Base-by-base conservation (phyloP, 1,140 invertebrate species). In the Megalonaias nervosa region DNA sequence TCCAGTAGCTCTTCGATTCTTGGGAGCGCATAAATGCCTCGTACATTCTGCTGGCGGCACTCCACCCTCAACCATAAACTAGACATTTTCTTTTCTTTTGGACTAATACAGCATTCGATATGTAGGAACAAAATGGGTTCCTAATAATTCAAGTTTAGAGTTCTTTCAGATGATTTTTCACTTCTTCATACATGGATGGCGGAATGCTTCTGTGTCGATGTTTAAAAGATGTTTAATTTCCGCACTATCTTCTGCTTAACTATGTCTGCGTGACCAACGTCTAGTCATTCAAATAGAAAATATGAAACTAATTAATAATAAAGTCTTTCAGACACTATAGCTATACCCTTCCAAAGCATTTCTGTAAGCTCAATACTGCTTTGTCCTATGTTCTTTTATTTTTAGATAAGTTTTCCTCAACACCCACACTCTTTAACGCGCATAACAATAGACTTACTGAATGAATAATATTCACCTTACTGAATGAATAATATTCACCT, bases 381-480 rank as follows among this genome's bases (percentile, higher is more conserved):
- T 48, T 48, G 11, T 9, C 38, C 5, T 31, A 48, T 48, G 38
- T 48, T 48, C 38, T 48, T 48, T 48, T 48, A 9, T 48, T 48
- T 48, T 48, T 11, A 48, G 38, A 11, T 48, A 48, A 48, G 38
- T 11, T 5, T 48, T 48, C 38, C 9, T 9, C 5, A 48, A 48
- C 38, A 6, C 9, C 38, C 9, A 48, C 38, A 48, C 38, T 48
- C 38, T 48, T 6, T 48, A 48, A 48, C 38, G 38, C 38, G 38
- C 38, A 48, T 9, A 48, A 48, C 0, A 48, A 31, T 31, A 48
- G 38, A 83, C 93, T 92, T 66, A 6, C n/a, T n/a, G n/a, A n/a
- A n/a, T 93, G 93, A 21, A 93, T 31, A 31, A 31, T 60, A 31
- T 68, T 65, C n/a, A n/a, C n/a, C n/a, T 92, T 0, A 70, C 82